A percentile compares a stretch with the other conserved stretches of the same genome.
These are phyloP conservation scores for Crossaster papposus DNA, from an alignment of 53 echinoderm and acorn worm genomes.

Conservation along the genomic window DNA sequence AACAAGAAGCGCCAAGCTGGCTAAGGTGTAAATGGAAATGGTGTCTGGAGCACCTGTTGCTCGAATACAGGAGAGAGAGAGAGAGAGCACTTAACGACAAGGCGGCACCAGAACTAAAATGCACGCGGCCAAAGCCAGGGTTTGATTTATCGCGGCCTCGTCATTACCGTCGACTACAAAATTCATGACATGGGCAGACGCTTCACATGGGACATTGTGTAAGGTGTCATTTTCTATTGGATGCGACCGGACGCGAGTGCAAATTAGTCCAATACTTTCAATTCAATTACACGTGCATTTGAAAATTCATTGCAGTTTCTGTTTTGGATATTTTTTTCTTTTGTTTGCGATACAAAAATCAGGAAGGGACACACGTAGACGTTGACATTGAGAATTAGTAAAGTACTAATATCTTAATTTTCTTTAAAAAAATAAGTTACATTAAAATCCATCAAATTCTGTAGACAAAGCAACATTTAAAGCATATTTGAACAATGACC, in stretches of 20 bases:
- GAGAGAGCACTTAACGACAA: constrained; percentile 21
- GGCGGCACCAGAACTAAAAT: neutral
- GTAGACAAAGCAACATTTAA: too few species aligned
- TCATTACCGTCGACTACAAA: neutral
- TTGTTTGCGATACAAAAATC: too few species aligned
- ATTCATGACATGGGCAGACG: neutral
- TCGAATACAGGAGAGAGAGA: neutral
- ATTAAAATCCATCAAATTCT: too few species aligned
- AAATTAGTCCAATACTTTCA: neutral
- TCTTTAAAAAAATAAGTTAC: too few species aligned
- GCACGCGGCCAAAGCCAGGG: neutral
- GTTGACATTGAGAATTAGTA: too few species aligned
- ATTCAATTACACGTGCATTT: too few species aligned
- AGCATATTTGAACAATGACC: too few species aligned
- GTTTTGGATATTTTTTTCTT: too few species aligned
- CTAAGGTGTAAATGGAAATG: neutral
- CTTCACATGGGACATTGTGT: neutral
- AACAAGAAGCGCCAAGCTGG: constrained; percentile 5
- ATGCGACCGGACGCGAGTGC: neutral
- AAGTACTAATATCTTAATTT: too few species aligned
- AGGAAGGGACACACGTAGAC: too few species aligned
- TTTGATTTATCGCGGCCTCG: neutral
- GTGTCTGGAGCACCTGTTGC: constrained; percentile 35
- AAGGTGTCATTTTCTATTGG: neutral
- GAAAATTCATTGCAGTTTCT: too few species aligned